Evolutionary conservation across 2,113 vertebrate species (phyloP).

Genomic region (Neodon shergylaensis): DNA sequence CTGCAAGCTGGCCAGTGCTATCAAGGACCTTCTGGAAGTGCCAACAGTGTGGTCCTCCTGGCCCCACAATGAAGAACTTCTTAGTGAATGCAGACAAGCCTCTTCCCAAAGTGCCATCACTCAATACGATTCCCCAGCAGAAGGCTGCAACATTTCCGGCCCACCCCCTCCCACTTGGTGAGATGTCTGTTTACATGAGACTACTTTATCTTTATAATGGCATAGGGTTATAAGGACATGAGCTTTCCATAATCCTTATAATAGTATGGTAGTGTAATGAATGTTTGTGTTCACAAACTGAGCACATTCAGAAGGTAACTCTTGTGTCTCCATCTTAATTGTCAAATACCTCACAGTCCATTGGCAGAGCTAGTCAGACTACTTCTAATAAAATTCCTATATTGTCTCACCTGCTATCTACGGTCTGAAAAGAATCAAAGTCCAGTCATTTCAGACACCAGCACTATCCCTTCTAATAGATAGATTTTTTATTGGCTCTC

Average conservation of each 20-base stretch:
- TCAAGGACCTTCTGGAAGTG: neutral
- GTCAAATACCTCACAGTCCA: neutral
- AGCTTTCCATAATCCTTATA: neutral
- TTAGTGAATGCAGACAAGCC: accelerated
- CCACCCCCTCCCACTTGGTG: no score
- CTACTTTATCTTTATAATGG: neutral
- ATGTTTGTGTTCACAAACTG: neutral
- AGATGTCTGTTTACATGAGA: neutral
- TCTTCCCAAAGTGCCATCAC: neutral
- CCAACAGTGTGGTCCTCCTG: neutral
- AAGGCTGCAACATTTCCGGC: neutral
- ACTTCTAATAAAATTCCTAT: neutral
- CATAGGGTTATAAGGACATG: neutral
- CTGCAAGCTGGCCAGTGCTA: neutral
- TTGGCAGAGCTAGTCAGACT: neutral
- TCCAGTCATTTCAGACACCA: neutral
- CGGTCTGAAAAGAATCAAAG: neutral
- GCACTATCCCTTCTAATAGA: neutral
- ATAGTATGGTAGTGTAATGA: neutral
- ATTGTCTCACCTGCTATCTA: neutral
- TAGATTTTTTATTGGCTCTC: neutral
- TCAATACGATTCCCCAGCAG: neutral
- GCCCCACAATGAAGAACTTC: neutral
- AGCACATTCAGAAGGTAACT: neutral
- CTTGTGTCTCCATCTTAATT: neutral